Conservation (phyloP, 2,888 invertebrate genomes). For the Eristalis intricaria region DNA sequence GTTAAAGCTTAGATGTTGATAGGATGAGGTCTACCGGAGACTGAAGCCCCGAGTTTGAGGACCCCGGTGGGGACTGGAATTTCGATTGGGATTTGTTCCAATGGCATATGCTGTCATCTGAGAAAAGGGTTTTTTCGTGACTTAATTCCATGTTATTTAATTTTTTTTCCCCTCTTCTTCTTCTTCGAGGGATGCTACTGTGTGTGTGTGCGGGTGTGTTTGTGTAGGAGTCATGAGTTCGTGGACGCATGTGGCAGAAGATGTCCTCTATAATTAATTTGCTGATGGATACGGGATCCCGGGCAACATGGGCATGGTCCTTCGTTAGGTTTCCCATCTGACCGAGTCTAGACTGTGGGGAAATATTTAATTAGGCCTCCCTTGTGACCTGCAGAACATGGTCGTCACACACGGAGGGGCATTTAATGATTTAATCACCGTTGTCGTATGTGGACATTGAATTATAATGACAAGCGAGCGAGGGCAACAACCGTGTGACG, state of each 20-base stretch:
- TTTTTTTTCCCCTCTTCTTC: background rate
- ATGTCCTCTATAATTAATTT: constrained; percentile 45
- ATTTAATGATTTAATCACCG: background rate
- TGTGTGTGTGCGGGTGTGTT: background rate
- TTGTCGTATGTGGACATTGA: background rate
- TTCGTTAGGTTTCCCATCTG: background rate
- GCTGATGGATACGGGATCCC: constrained; percentile 24
- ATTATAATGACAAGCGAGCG: background rate
- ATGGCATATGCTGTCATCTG: constrained; percentile 32
- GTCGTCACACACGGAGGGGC: background rate
- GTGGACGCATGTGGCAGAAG: constrained; percentile 27
- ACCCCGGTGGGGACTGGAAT: background rate
- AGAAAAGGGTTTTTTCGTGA: constrained; percentile 23
- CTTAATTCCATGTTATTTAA: background rate
- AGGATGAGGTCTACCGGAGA: background rate
- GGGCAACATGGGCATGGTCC: background rate
- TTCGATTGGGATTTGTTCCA: background rate
- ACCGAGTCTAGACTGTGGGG: constrained; percentile 9
- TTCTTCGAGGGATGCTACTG: background rate
- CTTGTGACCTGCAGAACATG: background rate
- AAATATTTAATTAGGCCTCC: background rate
- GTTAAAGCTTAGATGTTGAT: constrained; percentile 44
- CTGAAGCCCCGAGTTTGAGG: background rate
- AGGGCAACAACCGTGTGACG: background rate
- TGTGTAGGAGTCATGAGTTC: background rate